These are phyloP conservation scores for Drosophila anomalipes DNA, from an alignment of 2,888 invertebrate genomes.

Conservation along the genomic window DNA sequence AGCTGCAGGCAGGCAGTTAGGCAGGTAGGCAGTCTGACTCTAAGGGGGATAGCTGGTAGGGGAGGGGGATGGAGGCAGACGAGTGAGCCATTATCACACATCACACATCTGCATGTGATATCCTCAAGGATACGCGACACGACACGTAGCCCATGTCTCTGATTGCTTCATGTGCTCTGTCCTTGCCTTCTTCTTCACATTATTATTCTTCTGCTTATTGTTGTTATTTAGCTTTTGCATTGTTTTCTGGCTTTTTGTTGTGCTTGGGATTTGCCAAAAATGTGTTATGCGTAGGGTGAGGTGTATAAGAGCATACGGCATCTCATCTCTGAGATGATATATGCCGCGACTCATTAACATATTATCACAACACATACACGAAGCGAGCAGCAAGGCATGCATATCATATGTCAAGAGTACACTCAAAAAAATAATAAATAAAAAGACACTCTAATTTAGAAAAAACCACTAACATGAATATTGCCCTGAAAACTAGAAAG, in stretches of 20 bases:
- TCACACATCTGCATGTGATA: slow-evolving; percentile 81
- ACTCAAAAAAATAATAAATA: background rate
- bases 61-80: slow-evolving; percentile 22
- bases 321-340: slow-evolving; percentile 73
- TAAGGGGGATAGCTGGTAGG: slow-evolving; percentile 9
- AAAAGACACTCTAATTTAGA: background rate
- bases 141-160: slow-evolving; percentile 79
- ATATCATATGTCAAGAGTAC: slow-evolving; percentile 75
- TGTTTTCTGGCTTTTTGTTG: slow-evolving; percentile 48
- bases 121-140: slow-evolving; percentile 82
- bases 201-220: slow-evolving; percentile 28
- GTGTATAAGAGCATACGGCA: background rate
- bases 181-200: background rate
- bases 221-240: slow-evolving; percentile 35
- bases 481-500: background rate
- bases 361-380: slow-evolving; percentile 79
- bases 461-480: background rate
- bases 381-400: slow-evolving; percentile 28
- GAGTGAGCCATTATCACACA: slow-evolving; percentile 82
- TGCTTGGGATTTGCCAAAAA: slow-evolving; percentile 49
- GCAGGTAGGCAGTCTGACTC: background rate
- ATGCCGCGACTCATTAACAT: slow-evolving; percentile 84
- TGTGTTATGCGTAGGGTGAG: slow-evolving; percentile 30
- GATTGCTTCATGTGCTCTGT: slow-evolving; percentile 68
- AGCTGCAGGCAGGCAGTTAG: slow-evolving; percentile 20